These are phyloP conservation scores for Aphyosemion australe DNA, from an alignment of 2,113 vertebrate genomes.

Conservation along the genomic window DNA sequence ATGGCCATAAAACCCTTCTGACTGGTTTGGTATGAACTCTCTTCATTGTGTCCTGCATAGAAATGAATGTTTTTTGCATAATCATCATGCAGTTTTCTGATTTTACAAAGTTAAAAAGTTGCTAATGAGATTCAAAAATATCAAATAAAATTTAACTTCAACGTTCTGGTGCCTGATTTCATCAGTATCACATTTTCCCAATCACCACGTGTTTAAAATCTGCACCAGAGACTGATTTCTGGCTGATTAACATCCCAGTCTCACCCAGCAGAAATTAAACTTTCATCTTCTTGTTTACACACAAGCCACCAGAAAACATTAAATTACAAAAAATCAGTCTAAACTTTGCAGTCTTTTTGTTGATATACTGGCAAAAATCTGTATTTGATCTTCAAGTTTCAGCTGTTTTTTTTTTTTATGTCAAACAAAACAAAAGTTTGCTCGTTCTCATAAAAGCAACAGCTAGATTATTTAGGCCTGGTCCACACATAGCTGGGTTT, in stretches of 20 bases:
- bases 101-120: slow-evolving; percentile 1
- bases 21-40: no score
- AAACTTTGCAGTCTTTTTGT: no score
- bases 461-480: no score
- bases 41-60: no score
- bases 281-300: not conserved
- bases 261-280: not conserved
- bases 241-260: not conserved
- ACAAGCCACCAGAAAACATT: no score
- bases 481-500: no score
- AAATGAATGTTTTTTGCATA: no score
- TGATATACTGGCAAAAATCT: no score
- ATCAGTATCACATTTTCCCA: not conserved
- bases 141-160: not conserved
- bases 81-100: no score
- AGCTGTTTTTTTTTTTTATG: no score
- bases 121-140: not conserved
- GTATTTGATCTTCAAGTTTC: no score
- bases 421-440: not conserved
- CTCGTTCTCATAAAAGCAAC: not conserved
- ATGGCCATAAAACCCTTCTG: no score
- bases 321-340: not conserved
- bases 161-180: not conserved
- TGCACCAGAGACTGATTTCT: not conserved
- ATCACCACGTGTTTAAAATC: not conserved